Base-by-base conservation (phyloP, 2,888 invertebrate genomes). In the Herminia tarsipennalis region DNA sequence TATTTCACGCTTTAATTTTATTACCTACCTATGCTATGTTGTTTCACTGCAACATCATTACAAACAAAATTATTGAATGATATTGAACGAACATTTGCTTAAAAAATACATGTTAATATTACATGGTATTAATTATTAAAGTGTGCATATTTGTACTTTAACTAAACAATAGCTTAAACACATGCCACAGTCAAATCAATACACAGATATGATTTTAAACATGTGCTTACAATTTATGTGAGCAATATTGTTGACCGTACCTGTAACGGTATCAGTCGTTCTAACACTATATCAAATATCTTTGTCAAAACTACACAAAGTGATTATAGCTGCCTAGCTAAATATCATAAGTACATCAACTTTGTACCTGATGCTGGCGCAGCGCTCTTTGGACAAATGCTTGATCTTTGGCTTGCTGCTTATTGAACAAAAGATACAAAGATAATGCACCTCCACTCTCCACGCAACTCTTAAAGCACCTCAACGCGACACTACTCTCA, bases 1-100 rank as follows among this genome's bases (percentile, higher is more conserved):
- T 79, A 81, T 83, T 84, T 83, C 80, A 84, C 78, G 78, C 78
- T 79, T 67, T 76, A 79, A 78, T 78, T 84, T 83, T 83, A 82
- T 83, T 76, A 76, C 78, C 66, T 75, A 78, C 73, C 71, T 75
- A 75, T 55, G 56, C 60, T 65, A 69, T 60, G 59, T 60, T 51
- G 56, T 69, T 70, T 63, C 66, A 62, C 49, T 62, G 64, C 65
- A 69, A 73, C 62, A 71, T 69, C 67, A 67, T 63, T 60, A 53
- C 56, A 60, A 72, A 70, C 59, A 67, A 66, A 63, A 63, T 59
- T 64, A 57, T 63, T 62, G 60, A 56, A 70, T 58, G 55, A 60
- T 63, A 51, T 58, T 60, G 49, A 60, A 54, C 54, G 56, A 56
- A 64, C 40, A 61, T 40, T 54, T 54, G 45, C 52, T 54, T 66